Base-by-base conservation (phyloP, 2,113 vertebrate genomes). In the Ctenomys sociabilis region DNA sequence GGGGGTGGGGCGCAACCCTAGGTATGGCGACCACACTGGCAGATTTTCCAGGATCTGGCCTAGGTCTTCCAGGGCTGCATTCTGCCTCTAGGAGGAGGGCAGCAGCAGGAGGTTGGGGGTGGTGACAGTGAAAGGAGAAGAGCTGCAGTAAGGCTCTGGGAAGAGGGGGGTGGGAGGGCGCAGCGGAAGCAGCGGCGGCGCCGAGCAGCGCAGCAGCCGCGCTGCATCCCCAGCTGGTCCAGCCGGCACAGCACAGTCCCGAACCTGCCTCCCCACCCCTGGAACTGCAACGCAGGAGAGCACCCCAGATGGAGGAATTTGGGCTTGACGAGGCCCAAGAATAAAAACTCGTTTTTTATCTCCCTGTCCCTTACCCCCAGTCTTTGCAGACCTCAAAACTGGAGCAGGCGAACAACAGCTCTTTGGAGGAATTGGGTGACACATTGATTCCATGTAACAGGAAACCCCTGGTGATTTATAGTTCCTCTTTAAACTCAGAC, bases 401-500 rank as follows among this genome's bases (percentile, higher is more conserved):
- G 54, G 77, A 96, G 57, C 61, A 40, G 6, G 52, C 61, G 81
- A 82, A 84, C 40, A 94, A 64, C 37, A 59, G 75, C 45, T 86
- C 85, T 96, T 89, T 32, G 70, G 64, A 90, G 73, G 80, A 95
- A 61, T 4, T 61, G 64, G 63, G 35, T 21, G 11, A 77, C 49
- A 83, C 91, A 64, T 90, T 89, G 93, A 80, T 57, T 77, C 70
- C 45, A 93, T 70, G 63, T 24, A 95, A 77, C 85, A 92, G 84
- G 91, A 92, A 96, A 40, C 40, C 91, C 57, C 19, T 54, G 54
- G 77, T 90, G 96, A 96, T 82, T 96, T 91, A 85, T 11, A 73
- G 93, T 54, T 92, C 78, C 91, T 73, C 88, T 88, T 92, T 75
- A 94, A 95, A 95, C 72, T 97, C 95, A 78, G 91, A 49, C 88